Conservation (phyloP, 1,140 invertebrate species). For the Sycophaga agraensis region DNA sequence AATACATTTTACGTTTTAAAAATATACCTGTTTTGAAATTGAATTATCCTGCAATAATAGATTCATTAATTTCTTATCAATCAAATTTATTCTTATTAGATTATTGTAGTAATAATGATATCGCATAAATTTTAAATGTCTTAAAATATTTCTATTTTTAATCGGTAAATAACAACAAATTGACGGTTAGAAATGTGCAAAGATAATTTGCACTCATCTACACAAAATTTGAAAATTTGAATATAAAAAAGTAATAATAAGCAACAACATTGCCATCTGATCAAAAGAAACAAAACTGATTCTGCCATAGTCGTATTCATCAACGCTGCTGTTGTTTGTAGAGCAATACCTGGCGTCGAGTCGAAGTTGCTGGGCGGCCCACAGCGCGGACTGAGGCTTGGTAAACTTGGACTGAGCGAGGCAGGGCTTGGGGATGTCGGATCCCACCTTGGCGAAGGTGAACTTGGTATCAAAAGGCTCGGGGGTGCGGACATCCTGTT, state of each 20-base stretch:
- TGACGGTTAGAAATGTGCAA: neutral
- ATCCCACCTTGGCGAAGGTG: slow-evolving; percentile 57
- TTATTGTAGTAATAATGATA: too few species aligned
- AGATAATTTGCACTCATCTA: neutral
- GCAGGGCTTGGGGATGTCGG: slow-evolving; percentile 62
- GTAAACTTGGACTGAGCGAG: slow-evolving; percentile 63
- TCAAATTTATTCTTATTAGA: too few species aligned
- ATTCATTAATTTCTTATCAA: too few species aligned
- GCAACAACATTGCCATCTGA: too few species aligned
- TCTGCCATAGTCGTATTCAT: neutral
- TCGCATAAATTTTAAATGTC: too few species aligned
- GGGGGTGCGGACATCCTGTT: slow-evolving; percentile 51
- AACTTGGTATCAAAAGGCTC: slow-evolving; percentile 45
- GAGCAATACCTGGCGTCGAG: slow-evolving; percentile 50
- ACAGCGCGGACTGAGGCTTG: slow-evolving; percentile 58
- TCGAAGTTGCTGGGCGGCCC: slow-evolving; percentile 54
- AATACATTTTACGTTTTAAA: too few species aligned
- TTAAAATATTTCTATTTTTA: neutral
- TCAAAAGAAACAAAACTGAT: neutral
- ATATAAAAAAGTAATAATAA: neutral
- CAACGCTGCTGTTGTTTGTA: slow-evolving; percentile 22
- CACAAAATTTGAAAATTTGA: neutral
- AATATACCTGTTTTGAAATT: too few species aligned
- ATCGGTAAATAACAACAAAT: neutral
- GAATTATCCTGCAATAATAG: too few species aligned